A percentile compares a stretch with the other conserved stretches of the same genome.
Conservation (phyloP, 2,797 vertebrate genomes). For the Sardinella longiceps region DNA sequence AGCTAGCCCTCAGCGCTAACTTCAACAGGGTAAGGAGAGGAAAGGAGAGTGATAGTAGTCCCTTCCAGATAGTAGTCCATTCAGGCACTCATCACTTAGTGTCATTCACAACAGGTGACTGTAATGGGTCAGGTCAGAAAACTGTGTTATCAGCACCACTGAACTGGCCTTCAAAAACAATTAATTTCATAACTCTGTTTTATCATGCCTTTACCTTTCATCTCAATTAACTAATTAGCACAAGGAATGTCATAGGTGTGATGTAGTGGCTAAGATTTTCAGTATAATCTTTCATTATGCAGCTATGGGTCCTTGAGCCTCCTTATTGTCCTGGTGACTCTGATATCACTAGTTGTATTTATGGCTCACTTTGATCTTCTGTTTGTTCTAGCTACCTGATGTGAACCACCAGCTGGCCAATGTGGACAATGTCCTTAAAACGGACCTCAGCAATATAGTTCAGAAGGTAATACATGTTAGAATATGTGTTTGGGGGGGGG, state of each 20-base stretch:
- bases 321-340: not conserved
- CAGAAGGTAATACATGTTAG: constrained; percentile 78
- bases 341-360: constrained; percentile 6
- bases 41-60: not conserved
- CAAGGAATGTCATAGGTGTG: not conserved
- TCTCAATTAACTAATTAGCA: not conserved
- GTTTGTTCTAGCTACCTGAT: constrained; percentile 77
- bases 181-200: no score
- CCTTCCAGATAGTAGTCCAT: not conserved
- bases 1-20: constrained; percentile 78
- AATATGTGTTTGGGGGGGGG: not conserved
- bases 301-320: not conserved
- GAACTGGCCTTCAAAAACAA: no score
- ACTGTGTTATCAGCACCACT: not conserved
- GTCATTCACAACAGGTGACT: not conserved
- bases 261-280: not conserved
- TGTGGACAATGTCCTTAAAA: constrained; percentile 80
- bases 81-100: not conserved
- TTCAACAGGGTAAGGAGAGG: constrained; percentile 72
- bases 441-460: constrained; percentile 85
- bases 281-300: not conserved
- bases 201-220: no score
- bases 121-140: not conserved
- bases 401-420: constrained; percentile 76
- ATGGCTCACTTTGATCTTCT: not conserved